Percentiles rank a stretch among this genome's conserved stretches.
Evolutionary conservation across 2,888 invertebrate genomes (phyloP).

Genomic region (Hypolimnas misippus): DNA sequence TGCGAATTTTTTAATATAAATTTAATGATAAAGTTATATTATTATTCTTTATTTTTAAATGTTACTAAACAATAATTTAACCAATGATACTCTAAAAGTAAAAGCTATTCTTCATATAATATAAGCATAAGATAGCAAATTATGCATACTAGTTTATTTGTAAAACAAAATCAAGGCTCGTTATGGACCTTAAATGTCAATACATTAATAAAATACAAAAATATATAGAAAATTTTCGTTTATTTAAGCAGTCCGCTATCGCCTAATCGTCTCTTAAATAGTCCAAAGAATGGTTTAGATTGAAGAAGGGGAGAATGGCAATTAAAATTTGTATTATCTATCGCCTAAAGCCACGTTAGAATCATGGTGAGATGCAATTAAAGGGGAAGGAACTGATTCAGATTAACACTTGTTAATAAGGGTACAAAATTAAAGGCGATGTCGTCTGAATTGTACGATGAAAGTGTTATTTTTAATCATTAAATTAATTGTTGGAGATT

Average conservation of each 20-base stretch:
- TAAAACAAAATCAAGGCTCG: too few relatives aligned
- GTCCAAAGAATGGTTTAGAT: constrained; percentile 31
- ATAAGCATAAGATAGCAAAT: too few relatives aligned
- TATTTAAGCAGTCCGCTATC: constrained; percentile 19
- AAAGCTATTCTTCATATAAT: too few relatives aligned
- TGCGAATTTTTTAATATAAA: too few relatives aligned
- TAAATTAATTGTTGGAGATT: too few relatives aligned
- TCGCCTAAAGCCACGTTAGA: constrained; percentile 49
- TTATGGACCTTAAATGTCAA: too few relatives aligned
- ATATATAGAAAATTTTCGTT: background rate
- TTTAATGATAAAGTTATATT: too few relatives aligned
- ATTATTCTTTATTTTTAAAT: too few relatives aligned
- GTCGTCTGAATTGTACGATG: background rate
- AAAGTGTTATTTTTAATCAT: background rate
- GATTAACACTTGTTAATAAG: constrained; percentile 44
- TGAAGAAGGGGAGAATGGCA: constrained; percentile 47
- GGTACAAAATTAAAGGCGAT: background rate
- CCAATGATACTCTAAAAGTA: too few relatives aligned
- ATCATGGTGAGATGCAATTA: constrained; percentile 47
- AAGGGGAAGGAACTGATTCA: constrained; percentile 45
- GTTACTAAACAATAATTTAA: too few relatives aligned
- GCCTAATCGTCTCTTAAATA: constrained; percentile 13
- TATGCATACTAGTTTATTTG: too few relatives aligned
- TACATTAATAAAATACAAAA: too few relatives aligned
- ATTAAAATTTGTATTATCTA: constrained; percentile 59